Percentiles rank a stretch among this genome's conserved stretches.
These are phyloP conservation scores for Meteorus cinctellus DNA, from an alignment of 2,888 invertebrate genomes.

Conservation along the genomic window DNA sequence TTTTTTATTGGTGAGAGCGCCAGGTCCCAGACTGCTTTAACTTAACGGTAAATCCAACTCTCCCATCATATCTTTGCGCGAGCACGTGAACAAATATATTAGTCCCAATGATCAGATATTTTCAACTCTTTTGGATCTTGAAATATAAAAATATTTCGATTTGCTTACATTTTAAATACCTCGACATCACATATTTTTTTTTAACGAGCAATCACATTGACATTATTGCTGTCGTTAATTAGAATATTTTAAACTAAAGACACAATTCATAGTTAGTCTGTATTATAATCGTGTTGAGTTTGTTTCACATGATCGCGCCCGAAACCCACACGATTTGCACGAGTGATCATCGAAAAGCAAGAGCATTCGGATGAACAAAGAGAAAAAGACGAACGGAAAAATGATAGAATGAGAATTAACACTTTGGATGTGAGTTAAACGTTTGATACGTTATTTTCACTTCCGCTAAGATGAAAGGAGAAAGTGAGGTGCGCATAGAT, in stretches of 20 bases:
- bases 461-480: conserved; percentile 66
- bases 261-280: too few species aligned
- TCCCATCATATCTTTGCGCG: conserved; percentile 9
- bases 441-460: conserved; percentile 58
- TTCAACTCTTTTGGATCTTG: background rate
- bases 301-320: background rate
- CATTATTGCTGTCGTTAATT: background rate
- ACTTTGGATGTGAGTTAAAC: background rate
- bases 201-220: background rate
- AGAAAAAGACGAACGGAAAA: background rate
- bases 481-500: conserved; percentile 55
- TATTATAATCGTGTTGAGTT: background rate
- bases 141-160: background rate
- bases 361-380: background rate
- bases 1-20: conserved; percentile 15
- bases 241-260: too few species aligned
- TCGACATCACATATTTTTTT: background rate
- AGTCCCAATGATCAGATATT: background rate
- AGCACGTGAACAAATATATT: conserved; percentile 1
- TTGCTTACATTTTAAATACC: background rate
- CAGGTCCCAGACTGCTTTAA: conserved; percentile 13
- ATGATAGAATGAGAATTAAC: background rate
- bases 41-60: conserved; percentile 22
- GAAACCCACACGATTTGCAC: conserved; percentile 21
- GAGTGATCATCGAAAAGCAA: conserved; percentile 11